A percentile compares a stretch with the other conserved stretches of the same genome.
Evolutionary conservation across 2,113 vertebrate species (phyloP).

Genomic region (Pteronura brasiliensis): DNA sequence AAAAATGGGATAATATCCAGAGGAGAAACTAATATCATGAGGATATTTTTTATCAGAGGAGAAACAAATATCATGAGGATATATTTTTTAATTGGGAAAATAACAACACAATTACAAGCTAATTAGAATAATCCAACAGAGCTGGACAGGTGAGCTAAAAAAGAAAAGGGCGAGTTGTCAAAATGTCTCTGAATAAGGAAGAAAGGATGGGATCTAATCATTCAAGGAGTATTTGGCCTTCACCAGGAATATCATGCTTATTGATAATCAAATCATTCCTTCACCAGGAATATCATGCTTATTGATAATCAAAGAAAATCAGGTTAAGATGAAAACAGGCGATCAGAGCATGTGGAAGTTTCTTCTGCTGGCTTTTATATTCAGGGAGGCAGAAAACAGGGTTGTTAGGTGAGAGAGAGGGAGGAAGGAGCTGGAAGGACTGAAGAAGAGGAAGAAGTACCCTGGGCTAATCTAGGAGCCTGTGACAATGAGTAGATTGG

Average conservation of each 20-base stretch:
- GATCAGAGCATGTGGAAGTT: neutral
- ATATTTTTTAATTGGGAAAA: neutral
- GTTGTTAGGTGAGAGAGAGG: neutral
- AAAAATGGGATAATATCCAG: neutral
- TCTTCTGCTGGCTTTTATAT: neutral
- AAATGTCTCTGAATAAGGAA: neutral
- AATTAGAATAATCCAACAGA: neutral
- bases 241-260: neutral
- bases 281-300: neutral
- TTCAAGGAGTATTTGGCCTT: neutral
- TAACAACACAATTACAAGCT: neutral
- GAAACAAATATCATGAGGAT: neutral
- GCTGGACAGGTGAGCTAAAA: neutral
- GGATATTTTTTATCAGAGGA: neutral
- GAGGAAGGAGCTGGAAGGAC: fast-evolving
- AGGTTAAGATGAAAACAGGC: neutral
- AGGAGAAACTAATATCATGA: neutral
- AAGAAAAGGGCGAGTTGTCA: neutral
- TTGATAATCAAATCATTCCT: neutral
- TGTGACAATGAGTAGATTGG: neutral
- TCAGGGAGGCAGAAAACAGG: neutral
- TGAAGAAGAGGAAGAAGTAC: neutral
- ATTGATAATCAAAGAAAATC: neutral
- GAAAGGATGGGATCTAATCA: neutral
- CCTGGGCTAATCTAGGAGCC: neutral